Conservation (phyloP, 2,888 invertebrate genomes). For the Polia nebulosa region DNA sequence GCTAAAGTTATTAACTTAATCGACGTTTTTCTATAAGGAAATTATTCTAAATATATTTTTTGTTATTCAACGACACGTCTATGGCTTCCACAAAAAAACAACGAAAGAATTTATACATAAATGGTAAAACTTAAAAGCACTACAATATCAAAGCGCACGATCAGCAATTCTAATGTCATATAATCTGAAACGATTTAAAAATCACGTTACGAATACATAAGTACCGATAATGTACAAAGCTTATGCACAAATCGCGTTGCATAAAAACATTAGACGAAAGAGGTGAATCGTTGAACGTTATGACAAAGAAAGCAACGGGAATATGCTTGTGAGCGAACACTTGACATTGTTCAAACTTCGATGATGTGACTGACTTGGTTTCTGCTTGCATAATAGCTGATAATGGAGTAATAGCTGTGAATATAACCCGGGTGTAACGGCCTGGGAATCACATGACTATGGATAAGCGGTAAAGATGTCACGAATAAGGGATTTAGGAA, state of each 20-base stretch:
- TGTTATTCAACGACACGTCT: not conserved
- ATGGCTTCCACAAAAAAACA: constrained; percentile 18
- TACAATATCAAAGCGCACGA: constrained; percentile 35
- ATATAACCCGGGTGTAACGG: constrained; percentile 38
- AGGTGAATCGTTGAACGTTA: constrained; percentile 66
- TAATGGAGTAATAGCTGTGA: constrained; percentile 53
- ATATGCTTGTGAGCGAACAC: constrained; percentile 48
- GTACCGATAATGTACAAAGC: constrained; percentile 33
- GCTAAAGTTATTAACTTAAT: not conserved
- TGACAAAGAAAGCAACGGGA: constrained; percentile 61
- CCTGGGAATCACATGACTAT: constrained; percentile 23
- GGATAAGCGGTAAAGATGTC: constrained; percentile 43
- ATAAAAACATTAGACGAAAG: constrained; percentile 69
- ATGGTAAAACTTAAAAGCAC: constrained; percentile 12
- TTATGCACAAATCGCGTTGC: constrained; percentile 58
- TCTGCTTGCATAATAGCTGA: constrained; percentile 58
- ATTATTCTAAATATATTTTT: not conserved
- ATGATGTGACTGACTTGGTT: constrained; percentile 62
- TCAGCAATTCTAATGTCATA: constrained; percentile 64
- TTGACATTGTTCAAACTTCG: constrained; percentile 61
- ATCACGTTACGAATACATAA: constrained; percentile 61
- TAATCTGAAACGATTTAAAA: constrained; percentile 64
- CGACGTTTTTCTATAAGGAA: not conserved
- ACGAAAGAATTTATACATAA: constrained; percentile 12
- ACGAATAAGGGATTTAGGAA: constrained; percentile 39